Evolutionary conservation across 2,888 invertebrate genomes (phyloP).

Genomic region (Torymus aiolomorphi): DNA sequence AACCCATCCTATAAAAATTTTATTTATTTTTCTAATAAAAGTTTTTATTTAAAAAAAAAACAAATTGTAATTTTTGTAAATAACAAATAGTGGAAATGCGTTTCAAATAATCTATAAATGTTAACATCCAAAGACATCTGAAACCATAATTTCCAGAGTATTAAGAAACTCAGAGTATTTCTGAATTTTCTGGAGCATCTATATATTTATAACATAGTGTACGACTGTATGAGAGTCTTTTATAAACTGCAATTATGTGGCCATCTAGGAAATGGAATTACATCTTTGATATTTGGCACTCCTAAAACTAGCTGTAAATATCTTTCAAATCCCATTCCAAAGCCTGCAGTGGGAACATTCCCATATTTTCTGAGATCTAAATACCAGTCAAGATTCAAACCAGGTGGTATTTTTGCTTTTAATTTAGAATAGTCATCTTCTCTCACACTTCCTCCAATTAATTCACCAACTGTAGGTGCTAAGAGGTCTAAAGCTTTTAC

Average conservation of each 20-base stretch:
- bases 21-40: neutral
- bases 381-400: slow-evolving; percentile 87
- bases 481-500: slow-evolving; percentile 88
- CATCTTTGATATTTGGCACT: slow-evolving; percentile 93
- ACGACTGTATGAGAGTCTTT: slow-evolving; percentile 34
- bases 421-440: slow-evolving; percentile 85
- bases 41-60: no score
- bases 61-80: no score
- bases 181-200: no score
- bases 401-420: slow-evolving; percentile 80
- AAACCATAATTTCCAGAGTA: no score
- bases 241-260: slow-evolving; percentile 85
- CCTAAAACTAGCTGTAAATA: slow-evolving; percentile 89
- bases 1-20: neutral
- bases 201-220: no score
- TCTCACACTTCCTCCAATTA: slow-evolving; percentile 96
- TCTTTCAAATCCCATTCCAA: slow-evolving; percentile 97
- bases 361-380: slow-evolving; percentile 92
- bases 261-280: slow-evolving; percentile 96
- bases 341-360: slow-evolving; percentile 93
- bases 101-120: no score
- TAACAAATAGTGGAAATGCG: no score
- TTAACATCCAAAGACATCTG: no score
- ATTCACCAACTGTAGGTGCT: slow-evolving; percentile 92
- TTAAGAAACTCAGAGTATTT: no score